Base-by-base conservation (phyloP, 2,888 invertebrate genomes). In the Timema podura region DNA sequence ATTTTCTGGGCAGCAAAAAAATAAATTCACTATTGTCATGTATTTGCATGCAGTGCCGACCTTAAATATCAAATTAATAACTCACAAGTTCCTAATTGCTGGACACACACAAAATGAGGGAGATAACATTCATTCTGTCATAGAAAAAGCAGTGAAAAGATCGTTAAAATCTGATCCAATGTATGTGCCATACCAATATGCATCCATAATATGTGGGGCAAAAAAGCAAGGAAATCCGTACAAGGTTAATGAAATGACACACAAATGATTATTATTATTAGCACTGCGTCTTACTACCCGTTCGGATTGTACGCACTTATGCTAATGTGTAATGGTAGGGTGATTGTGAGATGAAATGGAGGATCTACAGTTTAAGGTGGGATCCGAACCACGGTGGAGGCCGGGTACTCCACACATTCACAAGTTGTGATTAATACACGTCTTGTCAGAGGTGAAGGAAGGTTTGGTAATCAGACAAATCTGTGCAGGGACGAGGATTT, bases 21-120 rank as follows among this genome's bases (percentile, higher is more conserved):
- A 59, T 44, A 16, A 61, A 45, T 61, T 44, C 45, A 45, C 45
- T 30, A 10, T 10, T 5, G 61, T 30, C 30, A 61, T 61, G 30
- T 61, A 61, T 61, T 61, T 30, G 61, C 45, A 61, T 61, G 61
- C 61, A 61, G 61, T 61, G 30, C 30, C 30, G 13, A 45, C 45
- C 61, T 61, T 61, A 45, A 30, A 30, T n/a, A 61, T 61, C 45
- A 45, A 61, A 44, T 44, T 30, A 44, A 61, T 61, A 44, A 61
- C 61, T 6, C 61, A 61, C 7, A 61, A 30, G 6, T 61, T 11
- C n/a, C 61, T 16, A 6, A 61, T 61, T 44, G 45, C 44, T 61
- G 9, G 44, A 61, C 61, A 61, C 44, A 61, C 44, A 61, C 44
- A 44, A 45, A 61, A 61, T 13, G 44, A 61, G 45, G 61, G 61